Percentiles rank a stretch among this genome's conserved stretches.
Evolutionary conservation across 2,113 vertebrate genomes (phyloP).

Genomic region (Nothoprocta perdicaria): DNA sequence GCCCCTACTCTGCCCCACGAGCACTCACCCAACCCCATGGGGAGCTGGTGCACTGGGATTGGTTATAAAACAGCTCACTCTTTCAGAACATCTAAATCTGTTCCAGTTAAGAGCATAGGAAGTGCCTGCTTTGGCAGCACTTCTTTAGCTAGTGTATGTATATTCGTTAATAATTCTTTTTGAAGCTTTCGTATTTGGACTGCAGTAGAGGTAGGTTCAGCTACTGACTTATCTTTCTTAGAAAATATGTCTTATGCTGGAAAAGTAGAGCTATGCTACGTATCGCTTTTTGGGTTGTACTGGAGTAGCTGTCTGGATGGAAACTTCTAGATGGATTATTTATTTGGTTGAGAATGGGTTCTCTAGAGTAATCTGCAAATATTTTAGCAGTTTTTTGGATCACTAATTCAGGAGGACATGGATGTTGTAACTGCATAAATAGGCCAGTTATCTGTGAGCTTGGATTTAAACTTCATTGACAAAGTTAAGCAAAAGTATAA

Average conservation of each 20-base stretch:
- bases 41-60: not conserved
- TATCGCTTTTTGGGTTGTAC: not conserved
- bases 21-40: not conserved
- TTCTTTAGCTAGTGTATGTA: not conserved
- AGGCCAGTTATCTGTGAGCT: not conserved
- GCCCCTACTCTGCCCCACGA: not conserved
- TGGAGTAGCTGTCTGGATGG: not conserved
- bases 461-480: conserved; percentile 1
- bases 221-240: not conserved
- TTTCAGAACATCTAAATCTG: not conserved
- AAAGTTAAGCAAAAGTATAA: not conserved
- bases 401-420: not conserved
- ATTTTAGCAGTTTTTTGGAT: not conserved
- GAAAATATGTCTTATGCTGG: not conserved
- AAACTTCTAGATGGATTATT: not conserved
- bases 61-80: not conserved
- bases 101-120: not conserved
- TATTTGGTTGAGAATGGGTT: not conserved
- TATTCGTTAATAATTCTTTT: not conserved
- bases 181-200: not conserved
- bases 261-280: not conserved
- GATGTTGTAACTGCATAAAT: not conserved
- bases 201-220: not conserved
- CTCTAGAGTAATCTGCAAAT: not conserved
- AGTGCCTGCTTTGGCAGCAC: not conserved